Conservation (phyloP, 2,888 invertebrate species). For the Oligia fasciuncula region DNA sequence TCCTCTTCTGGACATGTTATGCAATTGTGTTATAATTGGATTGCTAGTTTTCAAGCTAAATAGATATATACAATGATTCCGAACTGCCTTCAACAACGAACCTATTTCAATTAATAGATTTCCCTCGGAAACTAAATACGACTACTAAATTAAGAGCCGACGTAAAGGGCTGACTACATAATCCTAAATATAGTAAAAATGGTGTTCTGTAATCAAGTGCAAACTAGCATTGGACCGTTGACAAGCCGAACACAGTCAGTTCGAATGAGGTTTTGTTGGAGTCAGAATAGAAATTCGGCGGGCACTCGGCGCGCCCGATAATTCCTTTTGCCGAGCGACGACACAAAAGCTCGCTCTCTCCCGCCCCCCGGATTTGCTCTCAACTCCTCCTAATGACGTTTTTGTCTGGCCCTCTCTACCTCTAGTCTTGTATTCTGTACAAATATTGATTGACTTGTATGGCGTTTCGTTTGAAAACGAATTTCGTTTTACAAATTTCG, state of each 20-base stretch:
- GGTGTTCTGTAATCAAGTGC: constrained; percentile 59
- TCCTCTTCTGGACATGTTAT: constrained; percentile 23
- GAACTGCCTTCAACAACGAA: not conserved
- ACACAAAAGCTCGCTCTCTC: constrained; percentile 72
- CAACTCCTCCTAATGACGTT: constrained; percentile 76
- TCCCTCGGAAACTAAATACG: not conserved
- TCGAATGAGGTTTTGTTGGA: constrained; percentile 65
- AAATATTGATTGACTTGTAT: constrained; percentile 75
- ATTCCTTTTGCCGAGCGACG: constrained; percentile 69
- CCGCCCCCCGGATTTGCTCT: constrained; percentile 73
- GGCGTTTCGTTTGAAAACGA: constrained; percentile 58
- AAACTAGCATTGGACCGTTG: constrained; percentile 63
- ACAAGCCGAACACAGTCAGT: constrained; percentile 63
- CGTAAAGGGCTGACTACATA: constrained; percentile 27
- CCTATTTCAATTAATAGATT: not conserved
- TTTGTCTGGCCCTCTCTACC: constrained; percentile 73
- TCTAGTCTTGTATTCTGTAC: constrained; percentile 69
- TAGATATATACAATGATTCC: not conserved
- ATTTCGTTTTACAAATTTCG: constrained; percentile 55
- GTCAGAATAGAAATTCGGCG: constrained; percentile 71
- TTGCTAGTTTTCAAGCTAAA: constrained; percentile 5
- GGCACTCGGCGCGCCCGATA: constrained; percentile 69
- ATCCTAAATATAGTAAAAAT: constrained; percentile 52
- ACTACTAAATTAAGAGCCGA: constrained; percentile 3
- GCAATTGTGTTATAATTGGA: constrained; percentile 17